Conservation (phyloP, 2,797 vertebrate species). For the Cyprinodon diabolis region DNA sequence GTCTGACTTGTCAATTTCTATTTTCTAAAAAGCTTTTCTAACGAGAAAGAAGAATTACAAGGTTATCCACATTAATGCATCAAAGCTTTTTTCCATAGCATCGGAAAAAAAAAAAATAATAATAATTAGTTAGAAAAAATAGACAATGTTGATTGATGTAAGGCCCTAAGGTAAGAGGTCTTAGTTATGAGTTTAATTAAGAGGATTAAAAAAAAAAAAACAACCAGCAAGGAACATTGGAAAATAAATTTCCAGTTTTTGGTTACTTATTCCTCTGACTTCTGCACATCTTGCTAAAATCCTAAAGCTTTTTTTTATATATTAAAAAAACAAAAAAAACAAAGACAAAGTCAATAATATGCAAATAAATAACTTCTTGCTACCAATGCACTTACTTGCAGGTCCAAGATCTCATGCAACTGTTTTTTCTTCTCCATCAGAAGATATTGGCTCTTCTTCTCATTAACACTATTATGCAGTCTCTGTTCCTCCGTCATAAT, state of each 20-base stretch:
- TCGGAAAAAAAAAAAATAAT: not conserved
- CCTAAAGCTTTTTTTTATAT: too few species aligned
- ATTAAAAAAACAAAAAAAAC: too few species aligned
- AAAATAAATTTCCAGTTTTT: too few species aligned
- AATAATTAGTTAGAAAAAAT: not conserved
- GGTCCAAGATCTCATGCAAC: conserved; percentile 72
- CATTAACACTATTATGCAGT: conserved; percentile 64
- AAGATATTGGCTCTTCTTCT: conserved; percentile 74
- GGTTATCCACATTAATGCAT: not conserved
- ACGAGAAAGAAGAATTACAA: not conserved
- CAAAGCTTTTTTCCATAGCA: not conserved
- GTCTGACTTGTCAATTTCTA: not conserved
- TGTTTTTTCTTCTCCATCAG: conserved; percentile 73
- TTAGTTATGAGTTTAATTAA: too few species aligned
- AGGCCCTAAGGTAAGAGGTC: not conserved
- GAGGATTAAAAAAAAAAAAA: too few species aligned
- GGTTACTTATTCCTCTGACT: too few species aligned
- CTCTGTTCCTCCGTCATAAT: conserved; percentile 77
- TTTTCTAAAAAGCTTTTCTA: not conserved
- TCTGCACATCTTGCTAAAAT: too few species aligned
- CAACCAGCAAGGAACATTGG: too few species aligned
- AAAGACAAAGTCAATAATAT: too few species aligned
- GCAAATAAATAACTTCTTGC: not conserved
- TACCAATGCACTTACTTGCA: conserved; percentile 79
- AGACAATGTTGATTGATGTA: not conserved